Evolutionary conservation across 92 coral and sea anemone species (phyloP).

Genomic region (Porites lobata): DNA sequence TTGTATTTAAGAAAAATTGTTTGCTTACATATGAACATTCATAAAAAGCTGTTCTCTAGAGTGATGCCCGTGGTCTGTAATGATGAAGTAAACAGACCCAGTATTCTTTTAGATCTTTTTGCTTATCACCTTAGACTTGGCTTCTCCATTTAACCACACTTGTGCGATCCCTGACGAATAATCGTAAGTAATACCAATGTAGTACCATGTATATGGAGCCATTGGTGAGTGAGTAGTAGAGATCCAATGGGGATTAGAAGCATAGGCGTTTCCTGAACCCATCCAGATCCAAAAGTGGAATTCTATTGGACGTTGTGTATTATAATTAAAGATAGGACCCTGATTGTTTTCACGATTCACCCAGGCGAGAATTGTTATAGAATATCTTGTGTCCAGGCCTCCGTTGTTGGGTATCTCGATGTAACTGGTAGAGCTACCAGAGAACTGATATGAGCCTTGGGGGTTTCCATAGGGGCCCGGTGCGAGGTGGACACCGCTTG

Average conservation of each 20-base stretch:
- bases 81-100: too few species aligned
- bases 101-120: too few species aligned
- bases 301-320: neutral
- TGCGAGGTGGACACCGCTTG: slow-evolving; percentile 17
- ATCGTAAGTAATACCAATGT: slow-evolving; percentile 34
- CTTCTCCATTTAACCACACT: slow-evolving; percentile 42
- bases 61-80: too few species aligned
- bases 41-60: too few species aligned
- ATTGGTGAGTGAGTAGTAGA: neutral
- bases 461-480: slow-evolving; percentile 31
- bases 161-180: slow-evolving; percentile 30
- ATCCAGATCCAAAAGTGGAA: neutral
- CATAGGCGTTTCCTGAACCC: neutral
- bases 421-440: slow-evolving; percentile 34
- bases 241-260: neutral
- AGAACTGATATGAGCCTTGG: slow-evolving; percentile 45
- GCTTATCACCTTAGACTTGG: neutral
- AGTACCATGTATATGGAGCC: slow-evolving; percentile 19
- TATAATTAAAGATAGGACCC: neutral
- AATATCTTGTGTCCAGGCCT: slow-evolving; percentile 27
- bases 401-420: slow-evolving; percentile 33
- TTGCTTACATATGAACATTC: too few species aligned
- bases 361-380: neutral
- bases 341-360: slow-evolving; percentile 22
- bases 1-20: too few species aligned